These are phyloP conservation scores for Chrosomus eos DNA, from an alignment of 2,797 vertebrate genomes.

Conservation along the genomic window DNA sequence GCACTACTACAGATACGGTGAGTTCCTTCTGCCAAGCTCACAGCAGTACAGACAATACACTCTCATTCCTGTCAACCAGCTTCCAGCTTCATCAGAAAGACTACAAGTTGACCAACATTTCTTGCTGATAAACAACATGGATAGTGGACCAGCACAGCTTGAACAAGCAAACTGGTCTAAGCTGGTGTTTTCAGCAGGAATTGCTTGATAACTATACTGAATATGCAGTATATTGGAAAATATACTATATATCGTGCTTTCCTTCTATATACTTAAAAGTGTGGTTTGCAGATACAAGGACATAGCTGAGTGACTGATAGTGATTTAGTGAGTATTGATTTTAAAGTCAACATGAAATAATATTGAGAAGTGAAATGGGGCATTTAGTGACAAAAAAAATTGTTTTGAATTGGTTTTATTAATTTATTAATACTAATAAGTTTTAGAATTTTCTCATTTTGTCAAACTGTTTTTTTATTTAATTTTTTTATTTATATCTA, in stretches of 20 bases:
- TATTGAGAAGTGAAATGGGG: background rate
- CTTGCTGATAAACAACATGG: slow-evolving; percentile 16
- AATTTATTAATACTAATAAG: too few relatives aligned
- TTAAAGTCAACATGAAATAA: slow-evolving; percentile 3
- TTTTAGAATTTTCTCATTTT: background rate
- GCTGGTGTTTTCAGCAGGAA: background rate
- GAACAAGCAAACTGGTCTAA: background rate
- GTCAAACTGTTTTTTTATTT: background rate
- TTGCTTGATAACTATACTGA: background rate
- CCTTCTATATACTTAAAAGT: background rate
- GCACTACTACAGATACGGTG: slow-evolving; percentile 92
- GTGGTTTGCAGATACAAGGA: background rate
- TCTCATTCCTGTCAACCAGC: background rate
- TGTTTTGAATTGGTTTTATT: background rate
- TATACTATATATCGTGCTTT: slow-evolving; percentile 9
- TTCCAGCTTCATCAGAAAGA: background rate
- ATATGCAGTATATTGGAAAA: slow-evolving; percentile 21
- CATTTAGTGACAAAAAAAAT: background rate
- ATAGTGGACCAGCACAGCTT: slow-evolving; percentile 3
- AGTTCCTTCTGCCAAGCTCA: slow-evolving; percentile 59
- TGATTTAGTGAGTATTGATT: background rate
- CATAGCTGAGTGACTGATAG: background rate
- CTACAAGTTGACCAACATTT: background rate
- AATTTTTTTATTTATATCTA: background rate
- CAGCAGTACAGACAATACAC: background rate